Percentiles rank a stretch among this genome's conserved stretches.
phyloP scores from a whole-genome alignment of 2,888 invertebrate genomes.

The Synanthedon formicaeformis region DNA sequence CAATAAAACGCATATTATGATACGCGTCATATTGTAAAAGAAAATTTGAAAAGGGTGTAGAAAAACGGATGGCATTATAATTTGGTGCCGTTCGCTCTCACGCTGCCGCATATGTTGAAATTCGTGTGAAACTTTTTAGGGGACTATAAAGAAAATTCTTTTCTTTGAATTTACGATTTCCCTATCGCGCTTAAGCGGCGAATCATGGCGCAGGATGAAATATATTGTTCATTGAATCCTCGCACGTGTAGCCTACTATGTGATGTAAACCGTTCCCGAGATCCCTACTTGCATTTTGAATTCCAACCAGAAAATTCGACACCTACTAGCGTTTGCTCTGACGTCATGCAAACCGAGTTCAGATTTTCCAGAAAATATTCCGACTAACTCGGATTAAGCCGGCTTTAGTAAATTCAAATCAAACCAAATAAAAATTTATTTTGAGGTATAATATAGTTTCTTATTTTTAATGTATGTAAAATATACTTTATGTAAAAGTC shows the following conservation, averaged over 20 bases:
- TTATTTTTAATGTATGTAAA: no score
- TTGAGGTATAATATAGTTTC: no score
- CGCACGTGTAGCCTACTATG: conserved; percentile 22
- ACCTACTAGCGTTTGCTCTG: no score
- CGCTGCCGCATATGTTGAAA: conserved; percentile 34
- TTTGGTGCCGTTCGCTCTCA: conserved; percentile 48
- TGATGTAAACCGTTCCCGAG: not conserved
- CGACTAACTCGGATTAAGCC: no score
- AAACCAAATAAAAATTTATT: no score
- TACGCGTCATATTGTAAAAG: conserved; percentile 42
- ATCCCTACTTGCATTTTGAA: not conserved
- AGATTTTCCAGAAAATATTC: no score
- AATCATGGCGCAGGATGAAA: conserved; percentile 58
- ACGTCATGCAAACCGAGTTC: no score
- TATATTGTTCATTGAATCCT: conserved; percentile 41
- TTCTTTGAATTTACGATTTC: conserved; percentile 59
- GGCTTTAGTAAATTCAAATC: no score
- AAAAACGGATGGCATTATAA: conserved; percentile 51
- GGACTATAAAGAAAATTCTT: conserved; percentile 60
- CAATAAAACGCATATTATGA: conserved; percentile 34
- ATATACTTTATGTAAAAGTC: no score
- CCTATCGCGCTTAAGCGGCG: conserved; percentile 60
- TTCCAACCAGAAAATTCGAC: not conserved
- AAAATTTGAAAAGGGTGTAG: conserved; percentile 49
- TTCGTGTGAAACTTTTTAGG: conserved; percentile 53